Percentiles rank a stretch among this genome's conserved stretches.
Conservation (phyloP, 1,140 invertebrate genomes). For the Carposina sasakii region DNA sequence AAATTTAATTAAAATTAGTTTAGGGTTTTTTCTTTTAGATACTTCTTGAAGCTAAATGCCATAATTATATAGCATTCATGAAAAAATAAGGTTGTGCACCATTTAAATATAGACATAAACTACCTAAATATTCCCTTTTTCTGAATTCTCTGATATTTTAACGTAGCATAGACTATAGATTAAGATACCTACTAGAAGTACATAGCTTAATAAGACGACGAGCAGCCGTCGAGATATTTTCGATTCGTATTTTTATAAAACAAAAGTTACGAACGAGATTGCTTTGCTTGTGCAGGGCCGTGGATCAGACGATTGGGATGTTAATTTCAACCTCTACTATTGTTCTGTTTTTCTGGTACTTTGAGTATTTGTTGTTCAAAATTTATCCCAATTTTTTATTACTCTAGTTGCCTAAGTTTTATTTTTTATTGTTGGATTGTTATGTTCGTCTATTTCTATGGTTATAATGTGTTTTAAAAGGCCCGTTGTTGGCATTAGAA, state of each 20-base stretch:
- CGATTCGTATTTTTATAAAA: slow-evolving; percentile 72
- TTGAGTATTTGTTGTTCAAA: no score
- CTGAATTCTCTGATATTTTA: slow-evolving; percentile 72
- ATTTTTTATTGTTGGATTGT: no score
- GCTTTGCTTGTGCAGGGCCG: slow-evolving; percentile 69
- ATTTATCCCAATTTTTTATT: no score
- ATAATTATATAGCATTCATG: slow-evolving; percentile 67
- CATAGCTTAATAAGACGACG: slow-evolving; percentile 67
- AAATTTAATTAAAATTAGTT: slow-evolving; percentile 55
- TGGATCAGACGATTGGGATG: no score
- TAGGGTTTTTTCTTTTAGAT: slow-evolving; percentile 55
- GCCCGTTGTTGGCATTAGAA: slow-evolving; percentile 18
- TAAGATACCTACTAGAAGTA: slow-evolving; percentile 60
- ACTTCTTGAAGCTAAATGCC: slow-evolving; percentile 63
- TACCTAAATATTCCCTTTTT: slow-evolving; percentile 70
- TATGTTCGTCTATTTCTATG: no score
- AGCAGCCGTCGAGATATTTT: slow-evolving; percentile 68
- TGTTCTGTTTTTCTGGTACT: no score
- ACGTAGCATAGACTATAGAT: slow-evolving; percentile 61
- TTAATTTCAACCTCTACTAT: no score
- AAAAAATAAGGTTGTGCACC: slow-evolving; percentile 72
- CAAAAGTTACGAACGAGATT: slow-evolving; percentile 68
- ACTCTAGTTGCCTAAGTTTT: no score
- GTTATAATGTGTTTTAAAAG: no score
- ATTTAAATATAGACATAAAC: slow-evolving; percentile 63